Conservation (phyloP, 2,888 invertebrate genomes). For the Archips xylosteana region DNA sequence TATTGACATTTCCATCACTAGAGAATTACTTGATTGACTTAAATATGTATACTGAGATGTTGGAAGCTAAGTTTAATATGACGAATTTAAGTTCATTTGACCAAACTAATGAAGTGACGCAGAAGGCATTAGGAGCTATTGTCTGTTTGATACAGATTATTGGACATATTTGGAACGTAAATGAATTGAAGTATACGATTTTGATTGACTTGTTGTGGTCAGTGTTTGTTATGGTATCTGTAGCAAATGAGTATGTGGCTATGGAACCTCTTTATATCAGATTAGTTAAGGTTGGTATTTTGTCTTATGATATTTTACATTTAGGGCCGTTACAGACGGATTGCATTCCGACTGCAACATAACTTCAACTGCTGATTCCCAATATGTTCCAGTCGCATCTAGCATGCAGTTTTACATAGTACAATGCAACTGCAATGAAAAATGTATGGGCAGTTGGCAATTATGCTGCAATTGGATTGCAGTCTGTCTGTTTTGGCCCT, state of each 20-base stretch:
- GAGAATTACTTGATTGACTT: slow-evolving; percentile 66
- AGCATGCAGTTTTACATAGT: no score
- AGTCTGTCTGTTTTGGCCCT: no score
- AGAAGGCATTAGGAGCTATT: slow-evolving; percentile 70
- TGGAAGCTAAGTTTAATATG: slow-evolving; percentile 62
- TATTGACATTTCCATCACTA: slow-evolving; percentile 75
- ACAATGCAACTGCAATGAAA: no score
- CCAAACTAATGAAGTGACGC: slow-evolving; percentile 62
- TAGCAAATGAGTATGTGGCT: slow-evolving; percentile 58
- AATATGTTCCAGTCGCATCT: no score
- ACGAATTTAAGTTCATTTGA: slow-evolving; percentile 56
- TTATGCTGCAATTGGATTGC: no score
- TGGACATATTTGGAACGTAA: slow-evolving; percentile 72
- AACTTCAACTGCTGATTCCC: no score
- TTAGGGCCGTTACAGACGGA: no score
- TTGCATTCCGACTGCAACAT: no score
- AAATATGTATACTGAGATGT: slow-evolving; percentile 47
- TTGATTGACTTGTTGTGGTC: slow-evolving; percentile 75
- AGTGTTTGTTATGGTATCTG: slow-evolving; percentile 65
- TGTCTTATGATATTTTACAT: background rate
- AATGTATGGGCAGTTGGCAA: no score
- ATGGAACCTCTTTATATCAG: slow-evolving; percentile 62
- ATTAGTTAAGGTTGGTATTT: slow-evolving; percentile 70
- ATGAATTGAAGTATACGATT: slow-evolving; percentile 68
- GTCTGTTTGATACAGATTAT: slow-evolving; percentile 74